A percentile compares a stretch with the other conserved stretches of the same genome.
These are phyloP conservation scores for Caranx ignobilis DNA, from an alignment of 2,113 vertebrate species.

Conservation along the genomic window DNA sequence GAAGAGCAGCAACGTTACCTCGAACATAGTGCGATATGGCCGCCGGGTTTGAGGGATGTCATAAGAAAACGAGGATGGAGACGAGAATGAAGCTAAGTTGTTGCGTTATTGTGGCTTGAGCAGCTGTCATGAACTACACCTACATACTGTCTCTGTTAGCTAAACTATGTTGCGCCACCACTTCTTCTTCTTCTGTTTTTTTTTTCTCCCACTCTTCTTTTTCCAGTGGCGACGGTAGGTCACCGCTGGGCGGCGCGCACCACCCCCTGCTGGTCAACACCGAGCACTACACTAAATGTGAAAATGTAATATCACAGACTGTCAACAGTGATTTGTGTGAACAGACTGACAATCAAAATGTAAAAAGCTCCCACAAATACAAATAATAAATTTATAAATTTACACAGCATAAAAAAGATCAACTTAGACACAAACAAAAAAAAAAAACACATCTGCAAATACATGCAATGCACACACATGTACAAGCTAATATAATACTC, in stretches of 20 bases:
- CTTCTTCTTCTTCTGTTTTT: constrained; percentile 30
- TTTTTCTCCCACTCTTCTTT: not conserved
- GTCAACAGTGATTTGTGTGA: too few species aligned
- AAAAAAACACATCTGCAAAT: too few species aligned
- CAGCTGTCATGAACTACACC: constrained; percentile 35
- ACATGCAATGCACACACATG: too few species aligned
- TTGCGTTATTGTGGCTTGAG: constrained; percentile 14
- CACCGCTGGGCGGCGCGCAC: not conserved
- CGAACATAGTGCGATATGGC: constrained; percentile 55
- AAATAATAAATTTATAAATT: too few species aligned
- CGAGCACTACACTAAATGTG: too few species aligned
- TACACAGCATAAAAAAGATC: too few species aligned
- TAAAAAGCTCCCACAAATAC: too few species aligned
- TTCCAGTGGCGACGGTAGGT: not conserved
- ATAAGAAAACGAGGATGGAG: constrained; percentile 27
- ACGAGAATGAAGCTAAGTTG: not conserved
- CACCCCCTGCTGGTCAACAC: constrained; percentile 26
- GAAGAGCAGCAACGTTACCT: constrained; percentile 56
- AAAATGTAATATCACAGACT: too few species aligned
- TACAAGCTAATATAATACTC: too few species aligned
- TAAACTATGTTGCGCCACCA: constrained; percentile 46
- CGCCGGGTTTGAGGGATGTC: constrained; percentile 43
- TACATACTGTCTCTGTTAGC: constrained; percentile 18
- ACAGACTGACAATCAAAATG: too few species aligned
- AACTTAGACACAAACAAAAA: too few species aligned